phyloP scores from a whole-genome alignment of 35 echinoderm and acorn worm species.

The Lytechinus pictus region DNA sequence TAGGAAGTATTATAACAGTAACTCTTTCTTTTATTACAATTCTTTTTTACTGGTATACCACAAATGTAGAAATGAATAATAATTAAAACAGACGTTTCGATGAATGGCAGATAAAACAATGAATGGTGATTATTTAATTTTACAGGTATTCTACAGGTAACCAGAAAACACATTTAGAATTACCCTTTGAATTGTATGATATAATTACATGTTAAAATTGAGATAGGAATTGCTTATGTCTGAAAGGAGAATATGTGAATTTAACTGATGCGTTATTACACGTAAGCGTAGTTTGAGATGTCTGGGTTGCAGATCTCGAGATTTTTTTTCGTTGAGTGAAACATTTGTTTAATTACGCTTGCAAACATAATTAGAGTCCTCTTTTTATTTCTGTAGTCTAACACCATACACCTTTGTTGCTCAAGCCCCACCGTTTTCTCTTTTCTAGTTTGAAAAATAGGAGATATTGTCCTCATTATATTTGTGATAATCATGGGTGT shows the following conservation, averaged over 20 bases:
- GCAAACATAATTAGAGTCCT: conserved; percentile 29
- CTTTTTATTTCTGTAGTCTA: not conserved
- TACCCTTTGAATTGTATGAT: too few relatives aligned
- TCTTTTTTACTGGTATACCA: too few relatives aligned
- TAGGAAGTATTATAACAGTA: too few relatives aligned
- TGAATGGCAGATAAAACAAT: too few relatives aligned
- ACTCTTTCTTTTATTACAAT: too few relatives aligned
- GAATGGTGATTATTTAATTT: too few relatives aligned
- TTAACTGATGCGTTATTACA: not conserved
- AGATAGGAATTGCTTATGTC: not conserved
- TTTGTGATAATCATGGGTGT: not conserved
- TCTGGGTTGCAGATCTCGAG: not conserved
- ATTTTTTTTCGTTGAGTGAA: not conserved
- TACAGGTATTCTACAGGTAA: too few relatives aligned
- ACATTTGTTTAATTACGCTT: conserved; percentile 44
- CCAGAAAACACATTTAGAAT: too few relatives aligned
- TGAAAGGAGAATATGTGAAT: not conserved
- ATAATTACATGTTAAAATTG: too few relatives aligned
- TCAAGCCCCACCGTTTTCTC: not conserved
- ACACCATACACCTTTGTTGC: not conserved
- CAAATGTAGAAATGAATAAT: too few relatives aligned
- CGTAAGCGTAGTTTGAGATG: not conserved
- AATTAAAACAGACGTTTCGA: too few relatives aligned
- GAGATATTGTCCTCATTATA: not conserved
- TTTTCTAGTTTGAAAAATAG: too few relatives aligned